A percentile compares a stretch with the other conserved stretches of the same genome.
Evolutionary conservation across 1,140 invertebrate genomes (phyloP).

Genomic region (Drosophila yakuba): DNA sequence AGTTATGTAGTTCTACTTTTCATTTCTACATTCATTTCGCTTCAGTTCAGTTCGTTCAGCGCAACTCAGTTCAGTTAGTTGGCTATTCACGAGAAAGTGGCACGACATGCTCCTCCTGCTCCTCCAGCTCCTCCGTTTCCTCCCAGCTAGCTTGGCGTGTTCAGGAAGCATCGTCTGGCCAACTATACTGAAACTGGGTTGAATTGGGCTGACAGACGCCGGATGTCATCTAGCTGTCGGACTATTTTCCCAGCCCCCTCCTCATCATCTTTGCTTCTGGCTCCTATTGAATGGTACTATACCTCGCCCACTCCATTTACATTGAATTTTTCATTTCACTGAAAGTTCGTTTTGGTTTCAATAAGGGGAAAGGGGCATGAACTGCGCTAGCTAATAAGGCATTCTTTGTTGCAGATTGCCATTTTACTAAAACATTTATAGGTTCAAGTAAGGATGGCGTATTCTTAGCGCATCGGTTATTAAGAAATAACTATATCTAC

Average conservation of each 20-base stretch:
- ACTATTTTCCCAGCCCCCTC: constrained; percentile 32
- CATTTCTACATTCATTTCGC: constrained; percentile 55
- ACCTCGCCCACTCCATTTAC: constrained; percentile 24
- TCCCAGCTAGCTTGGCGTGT: constrained; percentile 45
- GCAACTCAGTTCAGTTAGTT: constrained; percentile 29
- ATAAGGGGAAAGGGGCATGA: background rate
- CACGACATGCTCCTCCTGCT: constrained; percentile 59
- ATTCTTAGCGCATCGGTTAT: no score
- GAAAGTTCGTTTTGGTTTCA: background rate
- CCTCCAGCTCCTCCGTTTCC: background rate
- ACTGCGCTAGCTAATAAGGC: constrained; percentile 28
- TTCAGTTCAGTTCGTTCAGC: constrained; percentile 30
- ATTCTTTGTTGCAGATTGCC: background rate
- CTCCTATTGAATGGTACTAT: constrained; percentile 19
- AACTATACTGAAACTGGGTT: constrained; percentile 42
- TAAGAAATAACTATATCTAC: no score
- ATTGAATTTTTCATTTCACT: constrained; percentile 28
- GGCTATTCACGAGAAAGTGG: constrained; percentile 72
- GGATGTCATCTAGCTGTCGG: constrained; percentile 60
- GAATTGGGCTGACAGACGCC: constrained; percentile 55
- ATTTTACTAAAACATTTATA: no score
- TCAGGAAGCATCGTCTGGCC: constrained; percentile 57
- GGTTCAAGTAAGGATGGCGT: no score
- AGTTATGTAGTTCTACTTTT: constrained; percentile 57
- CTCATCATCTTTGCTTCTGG: background rate